A percentile compares a stretch with the other conserved stretches of the same genome.
Evolutionary conservation across 2,113 vertebrate genomes (phyloP).

Genomic region (Thalassoma bifasciatum): DNA sequence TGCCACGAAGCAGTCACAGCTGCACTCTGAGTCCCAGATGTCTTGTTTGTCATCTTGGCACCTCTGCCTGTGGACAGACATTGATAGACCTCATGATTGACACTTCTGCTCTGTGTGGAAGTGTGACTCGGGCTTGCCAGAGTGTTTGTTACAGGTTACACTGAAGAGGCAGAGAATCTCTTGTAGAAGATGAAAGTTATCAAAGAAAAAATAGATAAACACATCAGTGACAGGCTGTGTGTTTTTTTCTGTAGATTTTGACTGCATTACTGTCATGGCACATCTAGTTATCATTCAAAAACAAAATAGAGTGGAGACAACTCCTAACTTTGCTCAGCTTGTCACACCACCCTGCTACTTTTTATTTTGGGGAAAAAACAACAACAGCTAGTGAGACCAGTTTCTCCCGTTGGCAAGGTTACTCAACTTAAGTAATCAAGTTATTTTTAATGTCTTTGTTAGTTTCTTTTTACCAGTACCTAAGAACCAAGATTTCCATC

Average conservation of each 20-base stretch:
- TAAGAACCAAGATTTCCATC: not conserved
- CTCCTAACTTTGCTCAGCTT: not conserved
- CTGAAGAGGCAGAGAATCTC: not conserved
- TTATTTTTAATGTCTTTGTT: not conserved
- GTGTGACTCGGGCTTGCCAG: conserved; percentile 42
- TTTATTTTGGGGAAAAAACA: not conserved
- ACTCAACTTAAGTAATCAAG: not conserved
- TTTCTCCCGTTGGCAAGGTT: not conserved
- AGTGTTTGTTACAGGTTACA: conserved; percentile 49
- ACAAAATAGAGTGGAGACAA: too few relatives aligned
- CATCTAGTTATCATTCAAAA: not conserved
- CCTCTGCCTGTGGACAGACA: conserved; percentile 72
- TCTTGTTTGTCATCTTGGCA: conserved; percentile 78
- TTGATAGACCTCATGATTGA: conserved; percentile 80
- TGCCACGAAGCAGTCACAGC: conserved; percentile 67
- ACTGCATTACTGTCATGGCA: not conserved
- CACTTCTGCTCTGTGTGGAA: conserved; percentile 56
- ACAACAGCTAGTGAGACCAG: not conserved
- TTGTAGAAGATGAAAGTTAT: conserved; percentile 1
- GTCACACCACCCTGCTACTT: not conserved
- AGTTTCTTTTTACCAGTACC: not conserved
- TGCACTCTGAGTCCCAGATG: conserved; percentile 73
- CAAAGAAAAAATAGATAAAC: not conserved
- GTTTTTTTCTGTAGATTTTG: not conserved
- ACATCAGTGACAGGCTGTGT: not conserved